Evolutionary conservation across 2,113 vertebrate genomes (phyloP), one percentile per base, ranked within the genome.

Genomic region (Sporophila hypoxantha): DNA sequence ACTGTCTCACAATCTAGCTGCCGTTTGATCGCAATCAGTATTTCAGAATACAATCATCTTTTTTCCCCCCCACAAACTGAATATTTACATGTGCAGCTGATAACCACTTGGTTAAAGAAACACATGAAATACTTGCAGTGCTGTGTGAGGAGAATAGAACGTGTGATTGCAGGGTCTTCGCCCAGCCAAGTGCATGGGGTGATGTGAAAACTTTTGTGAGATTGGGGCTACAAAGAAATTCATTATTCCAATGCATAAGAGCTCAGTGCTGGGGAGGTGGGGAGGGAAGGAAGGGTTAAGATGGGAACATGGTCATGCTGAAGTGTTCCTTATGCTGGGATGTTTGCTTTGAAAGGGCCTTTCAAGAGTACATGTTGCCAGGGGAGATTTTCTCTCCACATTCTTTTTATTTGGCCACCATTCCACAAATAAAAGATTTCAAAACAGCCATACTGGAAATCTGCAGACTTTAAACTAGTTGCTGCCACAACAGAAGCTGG

Each of bases 21-120:
- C 91, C 67, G 81, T 91, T 95, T 94, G 82, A 92, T 92, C n/a
- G 92, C 89, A 92, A 87, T 93, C 80, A 79, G 68, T 69, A 69
- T 53, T 92, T 74, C 71, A 78, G 71, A 83, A 88, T 65, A 57
- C 75, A 87, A 36, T 76, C 22, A 80, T 57, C 14, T 27, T 59
- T 50, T 50, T 41, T 14, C 0, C 0, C 0, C 1, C 56, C 6
- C 1, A 5, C n/a, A 4, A 67, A 4, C 26, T 2, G 52, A 91
- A n/a, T 16, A 27, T n/a, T 67, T 68, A 0, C 29, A 5, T 11
- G 68, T 47, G 62, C 85, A 86, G 52, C 89, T 79, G 80, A 70
- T 80, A 66, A 30, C n/a, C 27, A 16, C 75, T 70, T 56, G 84
- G 52, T 71, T 10, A 30, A n/a, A 46, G 47, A 32, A 73, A n/a